Conservation (phyloP, 1,140 invertebrate species). For the Whitmania pigra region DNA sequence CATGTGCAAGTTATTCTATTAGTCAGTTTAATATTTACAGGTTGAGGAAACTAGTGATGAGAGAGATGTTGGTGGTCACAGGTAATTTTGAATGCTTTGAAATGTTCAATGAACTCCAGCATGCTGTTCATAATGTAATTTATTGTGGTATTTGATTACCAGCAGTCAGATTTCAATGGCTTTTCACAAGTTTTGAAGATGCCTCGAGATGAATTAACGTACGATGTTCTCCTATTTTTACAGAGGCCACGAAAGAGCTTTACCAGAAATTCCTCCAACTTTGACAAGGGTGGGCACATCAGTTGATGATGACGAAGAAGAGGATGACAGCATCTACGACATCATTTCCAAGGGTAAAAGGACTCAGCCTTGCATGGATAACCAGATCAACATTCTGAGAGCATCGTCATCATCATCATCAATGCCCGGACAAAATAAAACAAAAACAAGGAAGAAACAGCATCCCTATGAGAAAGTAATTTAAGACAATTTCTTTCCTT, state of each 20-base stretch:
- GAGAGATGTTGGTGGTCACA: no score
- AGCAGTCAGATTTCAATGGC: not conserved
- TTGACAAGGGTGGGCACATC: not conserved
- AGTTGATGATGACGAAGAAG: slow-evolving; percentile 16
- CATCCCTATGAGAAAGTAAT: no score
- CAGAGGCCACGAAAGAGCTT: slow-evolving; percentile 12
- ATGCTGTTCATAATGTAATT: not conserved
- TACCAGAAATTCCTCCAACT: slow-evolving; percentile 13
- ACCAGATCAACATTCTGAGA: no score
- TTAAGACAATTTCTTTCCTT: no score
- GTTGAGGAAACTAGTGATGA: no score
- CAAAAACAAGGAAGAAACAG: no score
- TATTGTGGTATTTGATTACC: not conserved
- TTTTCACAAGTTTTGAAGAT: not conserved
- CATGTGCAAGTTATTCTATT: no score
- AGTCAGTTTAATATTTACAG: no score
- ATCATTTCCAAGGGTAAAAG: slow-evolving; percentile 18
- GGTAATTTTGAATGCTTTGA: no score
- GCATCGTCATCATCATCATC: no score
- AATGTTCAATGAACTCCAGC: not conserved
- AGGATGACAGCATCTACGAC: slow-evolving; percentile 14
- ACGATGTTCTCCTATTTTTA: not conserved
- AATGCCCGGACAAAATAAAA: no score
- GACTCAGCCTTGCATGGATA: no score
- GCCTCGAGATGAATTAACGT: not conserved